Conservation (phyloP, 2,113 vertebrate genomes). For the Alethe castanea region DNA sequence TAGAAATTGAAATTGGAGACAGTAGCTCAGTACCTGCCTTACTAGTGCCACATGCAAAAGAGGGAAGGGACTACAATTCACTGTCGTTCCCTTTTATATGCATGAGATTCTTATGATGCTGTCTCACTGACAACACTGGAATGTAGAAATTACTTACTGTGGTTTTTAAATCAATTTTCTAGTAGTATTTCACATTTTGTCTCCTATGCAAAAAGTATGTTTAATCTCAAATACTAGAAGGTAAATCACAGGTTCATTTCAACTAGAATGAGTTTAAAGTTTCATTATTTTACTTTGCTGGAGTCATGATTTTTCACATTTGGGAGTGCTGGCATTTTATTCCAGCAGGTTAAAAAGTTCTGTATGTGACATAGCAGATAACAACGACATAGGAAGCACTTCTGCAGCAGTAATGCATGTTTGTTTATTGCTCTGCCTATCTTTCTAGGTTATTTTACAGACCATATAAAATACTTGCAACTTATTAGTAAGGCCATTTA, state of each 20-base stretch:
- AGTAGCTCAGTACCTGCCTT: neutral
- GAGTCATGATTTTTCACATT: neutral
- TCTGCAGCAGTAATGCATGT: neutral
- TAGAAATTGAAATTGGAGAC: neutral
- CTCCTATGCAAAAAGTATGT: neutral
- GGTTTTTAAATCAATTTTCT: neutral
- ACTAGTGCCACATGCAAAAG: neutral
- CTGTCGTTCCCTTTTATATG: neutral
- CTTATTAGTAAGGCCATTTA: neutral
- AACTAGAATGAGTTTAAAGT: neutral
- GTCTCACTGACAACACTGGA: neutral
- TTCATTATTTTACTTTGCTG: neutral
- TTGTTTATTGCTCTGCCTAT: neutral
- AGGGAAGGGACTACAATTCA: neutral
- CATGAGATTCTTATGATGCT: neutral
- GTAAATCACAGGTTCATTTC: neutral
- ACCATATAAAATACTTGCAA: neutral
- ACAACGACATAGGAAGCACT: neutral
- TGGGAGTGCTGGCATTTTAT: neutral
- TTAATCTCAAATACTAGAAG: neutral
- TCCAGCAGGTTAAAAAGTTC: neutral
- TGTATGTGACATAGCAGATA: neutral
- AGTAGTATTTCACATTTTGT: neutral
- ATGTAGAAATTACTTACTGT: neutral
- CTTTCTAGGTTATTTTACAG: neutral